Conservation (phyloP, 2,797 vertebrate species). For the Falco biarmicus region DNA sequence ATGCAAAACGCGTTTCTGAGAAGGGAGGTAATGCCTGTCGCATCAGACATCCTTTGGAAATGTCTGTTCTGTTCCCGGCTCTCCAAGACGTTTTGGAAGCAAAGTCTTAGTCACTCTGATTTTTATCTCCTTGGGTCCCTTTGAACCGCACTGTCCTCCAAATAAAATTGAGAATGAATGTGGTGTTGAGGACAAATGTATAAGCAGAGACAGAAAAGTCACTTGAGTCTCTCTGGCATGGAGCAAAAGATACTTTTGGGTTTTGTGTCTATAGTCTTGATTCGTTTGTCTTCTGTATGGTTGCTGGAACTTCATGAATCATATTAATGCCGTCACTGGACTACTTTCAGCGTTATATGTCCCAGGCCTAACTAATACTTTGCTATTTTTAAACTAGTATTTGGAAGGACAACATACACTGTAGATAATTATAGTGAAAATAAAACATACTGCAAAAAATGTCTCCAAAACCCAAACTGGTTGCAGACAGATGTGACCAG, state of each 20-base stretch:
- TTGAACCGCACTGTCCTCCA: background rate
- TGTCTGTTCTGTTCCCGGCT: background rate
- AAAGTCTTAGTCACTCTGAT: background rate
- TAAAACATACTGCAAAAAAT: conserved; percentile 50
- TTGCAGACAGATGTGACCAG: conserved; percentile 59
- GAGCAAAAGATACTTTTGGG: background rate
- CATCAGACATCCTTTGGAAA: background rate
- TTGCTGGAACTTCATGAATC: conserved; percentile 58
- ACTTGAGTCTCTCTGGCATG: background rate
- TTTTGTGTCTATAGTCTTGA: background rate
- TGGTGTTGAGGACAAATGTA: background rate
- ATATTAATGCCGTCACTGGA: conserved; percentile 32
- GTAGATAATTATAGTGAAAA: conserved; percentile 66
- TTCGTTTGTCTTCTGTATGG: background rate
- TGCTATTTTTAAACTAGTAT: conserved; percentile 68
- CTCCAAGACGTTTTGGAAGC: background rate
- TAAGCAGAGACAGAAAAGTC: conserved; percentile 11
- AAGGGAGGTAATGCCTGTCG: background rate
- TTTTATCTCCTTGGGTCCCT: background rate
- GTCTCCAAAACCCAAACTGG: conserved; percentile 52
- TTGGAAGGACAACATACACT: conserved; percentile 70
- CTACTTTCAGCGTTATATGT: conserved; percentile 45
- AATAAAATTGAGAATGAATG: background rate
- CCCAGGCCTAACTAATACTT: conserved; percentile 57
- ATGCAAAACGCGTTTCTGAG: background rate